phyloP scores from a whole-genome alignment of 2,797 vertebrate species.

The Gambusia yucatana region DNA sequence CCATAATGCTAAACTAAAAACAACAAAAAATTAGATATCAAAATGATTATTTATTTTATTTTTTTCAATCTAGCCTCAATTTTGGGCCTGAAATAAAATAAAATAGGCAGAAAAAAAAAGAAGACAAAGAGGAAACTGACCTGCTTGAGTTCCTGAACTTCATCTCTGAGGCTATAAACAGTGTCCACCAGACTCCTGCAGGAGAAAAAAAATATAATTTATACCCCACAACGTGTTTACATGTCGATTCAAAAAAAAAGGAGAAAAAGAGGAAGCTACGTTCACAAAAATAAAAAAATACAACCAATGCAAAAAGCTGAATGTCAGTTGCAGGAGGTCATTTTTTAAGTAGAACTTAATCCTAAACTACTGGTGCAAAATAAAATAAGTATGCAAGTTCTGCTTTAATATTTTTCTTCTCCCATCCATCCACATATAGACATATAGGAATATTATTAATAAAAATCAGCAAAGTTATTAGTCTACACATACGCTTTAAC shows the following conservation, averaged over 20 bases:
- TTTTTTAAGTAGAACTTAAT: not conserved
- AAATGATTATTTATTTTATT: not conserved
- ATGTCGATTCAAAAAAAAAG: not conserved
- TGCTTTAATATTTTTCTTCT: not conserved
- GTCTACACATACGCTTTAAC: not conserved
- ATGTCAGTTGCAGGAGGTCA: not conserved
- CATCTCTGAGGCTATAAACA: slow-evolving; percentile 93
- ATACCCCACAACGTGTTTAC: not conserved
- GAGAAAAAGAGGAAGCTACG: not conserved
- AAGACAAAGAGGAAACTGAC: slow-evolving; percentile 59
- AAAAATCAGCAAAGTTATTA: not conserved
- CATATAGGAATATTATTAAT: not conserved
- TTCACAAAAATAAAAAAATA: not conserved
- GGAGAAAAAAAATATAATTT: slow-evolving; percentile 31
- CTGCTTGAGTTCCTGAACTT: slow-evolving; percentile 95
- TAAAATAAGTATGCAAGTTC: not conserved
- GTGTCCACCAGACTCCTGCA: slow-evolving; percentile 95
- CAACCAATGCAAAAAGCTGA: not conserved
- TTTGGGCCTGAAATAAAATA: not conserved
- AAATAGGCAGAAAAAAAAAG: slow-evolving; percentile 3
- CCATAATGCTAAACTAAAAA: not conserved
- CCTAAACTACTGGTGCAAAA: not conserved
- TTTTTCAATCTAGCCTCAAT: not conserved
- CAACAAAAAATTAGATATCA: slow-evolving; percentile 2
- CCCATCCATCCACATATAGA: not conserved